phyloP scores from a whole-genome alignment of 64 coral and sea anemone species.

The Catalaphyllia jardinei region DNA sequence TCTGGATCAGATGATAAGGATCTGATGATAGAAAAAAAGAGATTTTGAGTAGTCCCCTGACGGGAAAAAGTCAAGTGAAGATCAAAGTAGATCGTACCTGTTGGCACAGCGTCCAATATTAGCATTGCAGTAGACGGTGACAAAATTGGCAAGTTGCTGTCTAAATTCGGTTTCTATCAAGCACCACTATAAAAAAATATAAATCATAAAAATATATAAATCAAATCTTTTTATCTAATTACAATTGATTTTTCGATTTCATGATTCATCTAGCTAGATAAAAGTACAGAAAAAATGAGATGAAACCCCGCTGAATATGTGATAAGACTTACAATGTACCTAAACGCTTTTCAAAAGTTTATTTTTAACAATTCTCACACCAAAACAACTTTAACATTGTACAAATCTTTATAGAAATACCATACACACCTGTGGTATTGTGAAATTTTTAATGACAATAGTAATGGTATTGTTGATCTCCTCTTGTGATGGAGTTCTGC shows the following conservation, averaged over 20 bases:
- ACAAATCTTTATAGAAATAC: neutral
- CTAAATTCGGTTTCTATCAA: neutral
- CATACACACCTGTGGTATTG: conserved; percentile 6
- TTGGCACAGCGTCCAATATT: neutral
- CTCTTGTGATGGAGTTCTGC: neutral
- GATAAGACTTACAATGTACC: too few relatives aligned
- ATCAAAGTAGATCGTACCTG: neutral
- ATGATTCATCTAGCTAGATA: neutral
- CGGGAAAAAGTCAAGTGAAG: neutral
- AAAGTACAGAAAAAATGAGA: neutral
- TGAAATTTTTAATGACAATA: neutral
- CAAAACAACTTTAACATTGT: too few relatives aligned
- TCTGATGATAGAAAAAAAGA: neutral
- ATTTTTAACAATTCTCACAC: too few relatives aligned
- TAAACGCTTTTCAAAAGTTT: too few relatives aligned
- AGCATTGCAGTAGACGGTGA: neutral
- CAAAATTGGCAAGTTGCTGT: neutral
- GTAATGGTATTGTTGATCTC: neutral
- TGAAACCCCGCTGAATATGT: neutral
- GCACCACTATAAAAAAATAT: neutral
- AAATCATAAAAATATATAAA: too few relatives aligned
- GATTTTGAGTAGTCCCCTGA: too few relatives aligned
- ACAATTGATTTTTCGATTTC: too few relatives aligned
- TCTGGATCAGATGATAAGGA: neutral
- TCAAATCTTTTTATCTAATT: too few relatives aligned